phyloP scores from a whole-genome alignment of 2,113 vertebrate genomes.

The Neodontobutis hainanensis region DNA sequence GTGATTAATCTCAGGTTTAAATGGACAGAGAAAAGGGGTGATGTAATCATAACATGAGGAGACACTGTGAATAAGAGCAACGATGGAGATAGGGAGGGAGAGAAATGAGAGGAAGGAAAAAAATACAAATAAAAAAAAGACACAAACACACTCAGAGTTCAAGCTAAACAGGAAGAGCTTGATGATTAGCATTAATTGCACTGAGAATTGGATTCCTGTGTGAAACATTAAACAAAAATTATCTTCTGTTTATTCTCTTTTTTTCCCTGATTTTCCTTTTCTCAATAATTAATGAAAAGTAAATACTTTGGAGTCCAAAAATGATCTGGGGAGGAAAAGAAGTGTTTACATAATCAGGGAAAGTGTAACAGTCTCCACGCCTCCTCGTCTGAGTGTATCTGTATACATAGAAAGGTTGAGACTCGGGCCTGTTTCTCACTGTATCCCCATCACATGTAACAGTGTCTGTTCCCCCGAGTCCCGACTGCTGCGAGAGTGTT shows the following conservation, averaged over 20 bases:
- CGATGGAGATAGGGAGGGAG: slow-evolving; percentile 37
- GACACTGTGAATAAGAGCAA: slow-evolving; percentile 74
- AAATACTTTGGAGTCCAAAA: slow-evolving; percentile 90
- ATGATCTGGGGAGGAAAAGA: slow-evolving; percentile 87
- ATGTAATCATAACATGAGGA: slow-evolving; percentile 81
- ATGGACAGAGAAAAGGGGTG: slow-evolving; percentile 77
- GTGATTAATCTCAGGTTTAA: slow-evolving; percentile 83
- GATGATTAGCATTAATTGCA: slow-evolving; percentile 93
- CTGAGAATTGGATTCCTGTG: slow-evolving; percentile 83
- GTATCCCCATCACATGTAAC: slow-evolving; percentile 89
- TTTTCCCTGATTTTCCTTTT: slow-evolving; percentile 64
- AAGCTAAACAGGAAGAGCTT: slow-evolving; percentile 89
- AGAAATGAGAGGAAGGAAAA: slow-evolving; percentile 35
- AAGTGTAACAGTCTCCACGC: slow-evolving; percentile 67
- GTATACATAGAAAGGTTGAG: slow-evolving; percentile 82
- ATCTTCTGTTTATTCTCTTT: slow-evolving; percentile 87
- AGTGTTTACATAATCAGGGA: slow-evolving; percentile 91
- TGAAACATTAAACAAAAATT: slow-evolving; percentile 94
- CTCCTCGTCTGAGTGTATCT: slow-evolving; percentile 31
- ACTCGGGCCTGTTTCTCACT: slow-evolving; percentile 78
- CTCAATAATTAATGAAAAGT: slow-evolving; percentile 97
- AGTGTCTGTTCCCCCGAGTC: slow-evolving; percentile 86
- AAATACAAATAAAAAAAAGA: slow-evolving; percentile 27
- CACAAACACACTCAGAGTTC: slow-evolving; percentile 76
- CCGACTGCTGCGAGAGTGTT: slow-evolving; percentile 84